Conservation (phyloP, 2,888 invertebrate species). For the Andrena camellia region DNA sequence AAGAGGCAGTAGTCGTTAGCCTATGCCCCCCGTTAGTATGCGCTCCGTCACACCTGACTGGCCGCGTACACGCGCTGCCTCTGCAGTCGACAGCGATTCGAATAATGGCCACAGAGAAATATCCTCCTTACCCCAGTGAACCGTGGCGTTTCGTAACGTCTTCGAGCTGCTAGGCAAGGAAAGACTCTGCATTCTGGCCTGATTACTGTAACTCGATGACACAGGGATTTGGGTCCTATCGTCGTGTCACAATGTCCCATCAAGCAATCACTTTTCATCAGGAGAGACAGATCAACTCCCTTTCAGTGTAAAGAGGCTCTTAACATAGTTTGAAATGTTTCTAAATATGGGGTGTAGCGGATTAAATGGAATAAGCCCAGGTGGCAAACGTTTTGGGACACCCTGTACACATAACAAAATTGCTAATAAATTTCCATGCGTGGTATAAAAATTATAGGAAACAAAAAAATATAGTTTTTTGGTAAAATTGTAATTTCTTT, state of each 20-base stretch:
- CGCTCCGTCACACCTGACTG: conserved; percentile 83
- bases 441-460: no score
- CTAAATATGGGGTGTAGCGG: background rate
- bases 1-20: conserved; percentile 84
- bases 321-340: background rate
- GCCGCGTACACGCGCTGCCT: conserved; percentile 70
- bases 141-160: conserved; percentile 70
- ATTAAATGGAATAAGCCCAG: no score
- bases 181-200: conserved; percentile 60
- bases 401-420: no score
- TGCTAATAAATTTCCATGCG: no score
- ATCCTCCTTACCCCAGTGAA: conserved; percentile 64
- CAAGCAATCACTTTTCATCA: conserved; percentile 49
- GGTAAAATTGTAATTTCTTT: no score
- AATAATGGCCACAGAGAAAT: conserved; percentile 64
- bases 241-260: conserved; percentile 34
- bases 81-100: conserved; percentile 55
- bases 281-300: conserved; percentile 28
- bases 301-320: conserved; percentile 27
- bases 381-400: no score
- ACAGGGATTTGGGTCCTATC: conserved; percentile 41
- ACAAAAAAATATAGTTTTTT: no score
- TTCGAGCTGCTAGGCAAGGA: conserved; percentile 59
- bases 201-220: conserved; percentile 57
- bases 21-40: conserved; percentile 82